Evolutionary conservation across 2,888 invertebrate species (phyloP).

Genomic region (Anorthoa munda): DNA sequence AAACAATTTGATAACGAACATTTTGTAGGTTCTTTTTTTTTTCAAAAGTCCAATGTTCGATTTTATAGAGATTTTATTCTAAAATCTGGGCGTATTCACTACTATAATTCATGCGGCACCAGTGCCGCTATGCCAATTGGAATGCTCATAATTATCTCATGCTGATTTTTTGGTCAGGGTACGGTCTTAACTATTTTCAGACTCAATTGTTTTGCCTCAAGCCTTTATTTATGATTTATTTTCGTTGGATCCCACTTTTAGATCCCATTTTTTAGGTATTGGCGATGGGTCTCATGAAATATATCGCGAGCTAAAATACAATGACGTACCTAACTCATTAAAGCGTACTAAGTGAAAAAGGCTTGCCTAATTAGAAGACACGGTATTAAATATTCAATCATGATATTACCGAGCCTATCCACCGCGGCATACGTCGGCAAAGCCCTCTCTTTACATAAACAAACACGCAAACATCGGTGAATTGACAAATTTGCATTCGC

Average conservation of each 20-base stretch:
- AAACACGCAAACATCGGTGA: slow-evolving; percentile 48
- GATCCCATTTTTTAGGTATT: too few relatives aligned
- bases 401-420: neutral
- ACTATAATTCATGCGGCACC: too few relatives aligned
- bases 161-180: too few relatives aligned
- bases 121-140: too few relatives aligned
- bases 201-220: neutral
- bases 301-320: neutral
- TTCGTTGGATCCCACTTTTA: too few relatives aligned
- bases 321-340: neutral
- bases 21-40: too few relatives aligned
- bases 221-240: neutral
- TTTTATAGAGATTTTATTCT: too few relatives aligned
- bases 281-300: too few relatives aligned
- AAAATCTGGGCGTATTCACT: too few relatives aligned
- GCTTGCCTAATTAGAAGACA: neutral
- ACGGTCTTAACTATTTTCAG: neutral
- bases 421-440: slow-evolving; percentile 2
- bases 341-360: neutral
- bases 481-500: slow-evolving; percentile 48
- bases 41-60: too few relatives aligned
- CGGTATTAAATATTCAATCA: neutral
- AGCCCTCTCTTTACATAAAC: slow-evolving; percentile 24
- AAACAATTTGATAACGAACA: too few relatives aligned
- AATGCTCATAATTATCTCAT: too few relatives aligned